phyloP scores from a whole-genome alignment of 2,888 invertebrate genomes.

The Exephanes ischioxanthus region DNA sequence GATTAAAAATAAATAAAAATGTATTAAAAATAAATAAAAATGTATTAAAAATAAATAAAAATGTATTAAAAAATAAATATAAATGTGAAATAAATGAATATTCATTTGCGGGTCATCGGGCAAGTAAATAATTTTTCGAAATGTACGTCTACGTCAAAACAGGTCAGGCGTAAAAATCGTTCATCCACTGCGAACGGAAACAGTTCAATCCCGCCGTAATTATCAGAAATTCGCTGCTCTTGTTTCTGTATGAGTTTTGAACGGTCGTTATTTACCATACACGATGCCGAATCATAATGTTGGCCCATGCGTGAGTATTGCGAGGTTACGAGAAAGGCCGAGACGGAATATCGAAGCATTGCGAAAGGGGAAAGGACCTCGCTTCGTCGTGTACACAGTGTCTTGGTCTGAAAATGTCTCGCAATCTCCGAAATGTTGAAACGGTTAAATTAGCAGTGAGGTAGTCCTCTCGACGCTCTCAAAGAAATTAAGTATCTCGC shows the following conservation, averaged over 20 bases:
- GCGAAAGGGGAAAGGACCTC: conserved; percentile 76
- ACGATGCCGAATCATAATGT: background rate
- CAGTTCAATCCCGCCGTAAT: background rate
- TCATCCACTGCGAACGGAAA: background rate
- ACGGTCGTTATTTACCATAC: background rate
- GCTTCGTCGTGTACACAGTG: conserved; percentile 8
- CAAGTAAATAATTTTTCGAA: background rate
- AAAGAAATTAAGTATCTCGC: background rate
- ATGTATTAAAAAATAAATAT: no score
- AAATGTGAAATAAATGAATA: background rate
- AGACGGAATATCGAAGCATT: conserved; percentile 64
- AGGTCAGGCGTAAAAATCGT: background rate
- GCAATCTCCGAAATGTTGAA: conserved; percentile 23
- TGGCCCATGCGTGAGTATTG: conserved; percentile 7
- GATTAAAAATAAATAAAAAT: background rate
- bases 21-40: background rate
- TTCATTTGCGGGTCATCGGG: no score
- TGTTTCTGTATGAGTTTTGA: background rate
- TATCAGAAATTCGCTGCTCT: background rate
- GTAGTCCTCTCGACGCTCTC: background rate
- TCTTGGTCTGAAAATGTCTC: background rate
- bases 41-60: no score
- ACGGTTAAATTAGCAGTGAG: conserved; percentile 7
- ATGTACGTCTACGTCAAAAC: background rate
- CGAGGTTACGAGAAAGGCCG: conserved; percentile 5